Evolutionary conservation across 2,888 invertebrate genomes (phyloP), one percentile per base, ranked within the genome.

Genomic region (Celastrina argiolus): DNA sequence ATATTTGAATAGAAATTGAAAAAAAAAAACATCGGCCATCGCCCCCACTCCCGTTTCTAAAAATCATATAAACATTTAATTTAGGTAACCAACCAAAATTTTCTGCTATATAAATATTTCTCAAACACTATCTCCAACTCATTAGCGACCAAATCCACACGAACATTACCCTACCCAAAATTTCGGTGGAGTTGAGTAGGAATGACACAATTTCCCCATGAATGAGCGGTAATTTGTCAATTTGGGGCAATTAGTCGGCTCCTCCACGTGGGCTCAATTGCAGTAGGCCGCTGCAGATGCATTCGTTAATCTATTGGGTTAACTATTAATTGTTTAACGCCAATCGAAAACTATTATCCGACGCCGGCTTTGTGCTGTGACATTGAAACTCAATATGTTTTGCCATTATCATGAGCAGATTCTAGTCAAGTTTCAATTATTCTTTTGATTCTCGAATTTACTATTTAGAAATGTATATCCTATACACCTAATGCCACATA

Each of bases 241-340:
- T 90, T 89, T 80, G 82, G 88, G 84, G 79, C 88, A 90, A 88
- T 89, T 87, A 84, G 76, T 80, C 81, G 84, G 77, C 79, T 78
- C 72, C 73, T 66, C 70, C 69, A 71, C 73, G 74, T 74, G 72
- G 71, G 72, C 77, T 73, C 81, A 83, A 85, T 83, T 85, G 82
- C 85, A 84, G 76, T 75, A 71, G 75, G 72, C 18, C 72, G 76
- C 75, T 78, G 78, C 80, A 78, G 78, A 82, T 88, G 87, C 85
- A 87, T 88, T 90, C 86, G 75, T 81, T 77, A 76, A 84, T 79
- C 81, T 81, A 87, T 74, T 69, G 65, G 63, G 41, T 34, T 67
- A 66, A 58, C 64, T 42, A 61, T 45, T 41, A 69, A 69, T 64
- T 59, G 66, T 22, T 69, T 67, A 66, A 45, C 59, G 64, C 58